phyloP scores from a whole-genome alignment of 2,113 vertebrate genomes.

The Vireo altiloquus region DNA sequence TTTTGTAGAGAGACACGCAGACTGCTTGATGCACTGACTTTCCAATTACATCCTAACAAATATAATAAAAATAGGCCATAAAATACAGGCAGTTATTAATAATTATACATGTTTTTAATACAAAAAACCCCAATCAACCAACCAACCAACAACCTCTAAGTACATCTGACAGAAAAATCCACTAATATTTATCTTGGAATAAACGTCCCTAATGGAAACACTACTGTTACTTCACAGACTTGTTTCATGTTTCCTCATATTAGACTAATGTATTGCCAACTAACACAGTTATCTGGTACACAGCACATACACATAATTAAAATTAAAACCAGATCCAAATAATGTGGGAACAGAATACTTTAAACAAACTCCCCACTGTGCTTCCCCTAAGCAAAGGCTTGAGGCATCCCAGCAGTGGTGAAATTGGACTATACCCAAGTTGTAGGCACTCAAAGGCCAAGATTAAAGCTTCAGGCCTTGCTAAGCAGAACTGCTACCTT shows the following conservation, averaged over 20 bases:
- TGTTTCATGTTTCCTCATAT: background rate
- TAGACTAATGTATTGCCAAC: background rate
- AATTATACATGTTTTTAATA: background rate
- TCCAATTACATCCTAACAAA: conserved; percentile 84
- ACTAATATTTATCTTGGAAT: background rate
- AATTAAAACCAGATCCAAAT: background rate
- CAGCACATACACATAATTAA: background rate
- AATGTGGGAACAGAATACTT: accelerated
- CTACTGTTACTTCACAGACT: background rate
- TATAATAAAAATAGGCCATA: background rate
- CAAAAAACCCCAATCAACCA: background rate
- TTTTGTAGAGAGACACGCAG: conserved; percentile 82
- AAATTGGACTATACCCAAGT: background rate
- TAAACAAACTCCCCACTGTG: background rate
- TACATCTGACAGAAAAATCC: background rate
- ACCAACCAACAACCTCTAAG: background rate
- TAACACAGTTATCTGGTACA: background rate
- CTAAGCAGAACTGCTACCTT: background rate
- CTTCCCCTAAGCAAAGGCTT: background rate
- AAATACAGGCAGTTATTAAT: background rate
- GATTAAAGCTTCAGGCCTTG: background rate
- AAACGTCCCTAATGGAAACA: background rate
- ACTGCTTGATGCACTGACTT: conserved; percentile 85
- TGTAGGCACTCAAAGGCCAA: background rate
- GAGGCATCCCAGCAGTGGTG: background rate